Evolutionary conservation across 1,140 invertebrate genomes (phyloP).

Genomic region (Leucophenga varia): DNA sequence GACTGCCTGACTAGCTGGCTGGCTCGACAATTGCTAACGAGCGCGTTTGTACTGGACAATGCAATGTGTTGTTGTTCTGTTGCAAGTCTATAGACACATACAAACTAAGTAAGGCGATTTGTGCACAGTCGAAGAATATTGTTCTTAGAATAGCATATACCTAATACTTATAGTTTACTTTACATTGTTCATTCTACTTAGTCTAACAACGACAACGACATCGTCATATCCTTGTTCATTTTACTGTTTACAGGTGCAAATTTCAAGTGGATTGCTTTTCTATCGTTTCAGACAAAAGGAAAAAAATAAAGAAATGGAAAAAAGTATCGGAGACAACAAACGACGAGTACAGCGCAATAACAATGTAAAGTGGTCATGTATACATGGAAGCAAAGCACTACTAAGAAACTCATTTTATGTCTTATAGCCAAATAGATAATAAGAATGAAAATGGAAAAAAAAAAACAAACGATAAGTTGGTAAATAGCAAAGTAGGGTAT

Average conservation of each 20-base stretch:
- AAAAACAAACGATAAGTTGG: too few species aligned
- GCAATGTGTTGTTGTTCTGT: background rate
- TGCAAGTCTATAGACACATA: conserved; percentile 32
- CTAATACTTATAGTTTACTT: too few species aligned
- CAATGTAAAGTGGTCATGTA: too few species aligned
- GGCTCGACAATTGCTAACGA: conserved; percentile 50
- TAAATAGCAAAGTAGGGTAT: conserved; percentile 20
- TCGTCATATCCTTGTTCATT: conserved; percentile 22
- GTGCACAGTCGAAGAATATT: conserved; percentile 13
- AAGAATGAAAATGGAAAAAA: too few species aligned
- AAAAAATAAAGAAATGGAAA: conserved; percentile 14
- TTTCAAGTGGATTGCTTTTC: conserved; percentile 54
- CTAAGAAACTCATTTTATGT: too few species aligned
- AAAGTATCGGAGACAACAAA: conserved; percentile 34
- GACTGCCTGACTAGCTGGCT: too few species aligned
- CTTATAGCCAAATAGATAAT: too few species aligned
- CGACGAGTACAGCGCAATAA: too few species aligned
- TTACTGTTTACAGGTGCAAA: conserved; percentile 53
- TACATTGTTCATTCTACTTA: background rate
- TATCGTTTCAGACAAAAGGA: conserved; percentile 49
- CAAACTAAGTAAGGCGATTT: conserved; percentile 44
- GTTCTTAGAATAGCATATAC: too few species aligned
- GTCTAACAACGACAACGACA: background rate
- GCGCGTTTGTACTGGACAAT: conserved; percentile 18
- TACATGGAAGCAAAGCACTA: too few species aligned